Evolutionary conservation across 2,888 invertebrate species (phyloP).

Genomic region (Hydroisotoma schaefferi): DNA sequence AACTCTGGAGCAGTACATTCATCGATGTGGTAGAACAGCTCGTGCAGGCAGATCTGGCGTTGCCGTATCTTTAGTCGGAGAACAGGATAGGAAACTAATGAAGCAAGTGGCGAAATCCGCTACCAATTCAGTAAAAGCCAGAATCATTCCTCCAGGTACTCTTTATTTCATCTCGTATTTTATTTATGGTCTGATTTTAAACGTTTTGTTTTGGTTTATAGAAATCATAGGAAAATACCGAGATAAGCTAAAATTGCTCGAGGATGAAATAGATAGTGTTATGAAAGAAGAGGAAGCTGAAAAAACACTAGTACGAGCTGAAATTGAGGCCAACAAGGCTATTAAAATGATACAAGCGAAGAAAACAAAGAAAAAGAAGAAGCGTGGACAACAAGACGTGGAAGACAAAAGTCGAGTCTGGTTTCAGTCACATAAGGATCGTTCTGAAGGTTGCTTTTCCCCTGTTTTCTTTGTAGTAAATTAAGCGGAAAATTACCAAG

Average conservation of each 20-base stretch:
- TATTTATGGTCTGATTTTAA: constrained; percentile 16
- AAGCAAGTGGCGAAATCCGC: constrained; percentile 88
- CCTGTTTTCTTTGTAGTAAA: no score
- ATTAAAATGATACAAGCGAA: constrained; percentile 62
- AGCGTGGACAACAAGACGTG: constrained; percentile 53
- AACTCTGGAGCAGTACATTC: constrained; percentile 93
- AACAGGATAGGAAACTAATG: constrained; percentile 83
- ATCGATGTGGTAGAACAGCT: constrained; percentile 92
- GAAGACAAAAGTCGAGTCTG: constrained; percentile 55
- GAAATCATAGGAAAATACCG: constrained; percentile 87
- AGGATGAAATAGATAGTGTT: constrained; percentile 76
- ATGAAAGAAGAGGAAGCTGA: constrained; percentile 81
- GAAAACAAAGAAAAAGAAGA: constrained; percentile 51
- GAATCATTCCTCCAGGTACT: constrained; percentile 71
- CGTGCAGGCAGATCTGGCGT: constrained; percentile 90
- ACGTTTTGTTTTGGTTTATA: constrained; percentile 28
- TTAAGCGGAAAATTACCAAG: background rate
- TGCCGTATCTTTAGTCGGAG: constrained; percentile 91
- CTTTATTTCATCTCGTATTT: background rate
- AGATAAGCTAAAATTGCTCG: constrained; percentile 67
- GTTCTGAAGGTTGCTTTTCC: constrained; percentile 61
- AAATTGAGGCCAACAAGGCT: constrained; percentile 74
- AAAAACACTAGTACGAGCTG: constrained; percentile 72
- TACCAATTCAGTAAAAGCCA: constrained; percentile 76
- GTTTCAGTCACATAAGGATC: constrained; percentile 82